A percentile compares a stretch with the other conserved stretches of the same genome.
Evolutionary conservation across 2,888 invertebrate species (phyloP).

Genomic region (Eilema caniola): DNA sequence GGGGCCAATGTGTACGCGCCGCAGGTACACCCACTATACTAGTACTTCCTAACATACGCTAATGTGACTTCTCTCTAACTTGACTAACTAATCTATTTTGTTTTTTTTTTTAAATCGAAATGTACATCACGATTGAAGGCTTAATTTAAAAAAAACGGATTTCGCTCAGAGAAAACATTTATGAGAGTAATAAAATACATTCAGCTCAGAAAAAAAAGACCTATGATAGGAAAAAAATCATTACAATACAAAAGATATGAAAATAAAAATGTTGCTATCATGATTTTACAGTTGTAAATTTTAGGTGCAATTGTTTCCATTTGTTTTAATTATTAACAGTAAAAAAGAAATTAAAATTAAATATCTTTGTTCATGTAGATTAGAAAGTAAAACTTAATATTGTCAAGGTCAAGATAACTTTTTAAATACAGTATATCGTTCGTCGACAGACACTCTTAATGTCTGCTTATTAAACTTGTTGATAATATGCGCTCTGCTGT

Average conservation of each 20-base stretch:
- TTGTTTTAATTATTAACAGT: background rate
- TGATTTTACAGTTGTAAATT: background rate
- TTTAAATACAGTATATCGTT: too few species aligned
- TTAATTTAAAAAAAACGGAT: background rate
- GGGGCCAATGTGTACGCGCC: conserved; percentile 75
- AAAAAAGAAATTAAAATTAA: too few species aligned
- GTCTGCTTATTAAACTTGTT: too few species aligned
- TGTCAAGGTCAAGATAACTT: too few species aligned
- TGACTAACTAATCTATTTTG: background rate
- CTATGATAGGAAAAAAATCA: too few species aligned
- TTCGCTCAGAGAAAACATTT: too few species aligned
- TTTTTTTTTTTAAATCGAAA: background rate
- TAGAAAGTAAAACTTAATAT: too few species aligned
- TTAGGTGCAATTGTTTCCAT: background rate
- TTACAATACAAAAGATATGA: too few species aligned
- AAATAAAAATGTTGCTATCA: too few species aligned
- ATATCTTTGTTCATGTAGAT: too few species aligned
- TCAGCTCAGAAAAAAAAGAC: background rate
- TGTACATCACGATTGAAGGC: background rate
- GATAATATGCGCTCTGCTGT: background rate
- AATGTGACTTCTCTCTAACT: background rate
- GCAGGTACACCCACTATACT: conserved; percentile 58
- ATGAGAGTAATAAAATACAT: too few species aligned
- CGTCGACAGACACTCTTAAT: too few species aligned
- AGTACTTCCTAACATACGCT: conserved; percentile 3